Percentiles rank a stretch among this genome's conserved stretches.
These are phyloP conservation scores for Cettia cetti DNA, from an alignment of 2,113 vertebrate species.

Conservation along the genomic window DNA sequence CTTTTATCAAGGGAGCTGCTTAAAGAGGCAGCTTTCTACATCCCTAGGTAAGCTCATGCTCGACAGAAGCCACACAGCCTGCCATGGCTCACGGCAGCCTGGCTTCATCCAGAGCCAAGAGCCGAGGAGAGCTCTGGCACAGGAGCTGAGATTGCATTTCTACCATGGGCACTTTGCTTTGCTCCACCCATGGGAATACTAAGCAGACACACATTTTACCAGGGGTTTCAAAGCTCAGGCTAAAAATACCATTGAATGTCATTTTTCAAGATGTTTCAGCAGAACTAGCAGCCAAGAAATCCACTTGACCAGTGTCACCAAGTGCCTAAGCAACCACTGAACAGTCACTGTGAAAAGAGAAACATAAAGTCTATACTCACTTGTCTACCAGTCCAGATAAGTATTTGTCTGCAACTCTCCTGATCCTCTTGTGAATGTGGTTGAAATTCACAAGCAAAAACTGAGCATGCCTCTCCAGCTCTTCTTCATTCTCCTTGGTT, in stretches of 20 bases:
- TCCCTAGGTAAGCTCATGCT: not conserved
- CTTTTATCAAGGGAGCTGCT: not conserved
- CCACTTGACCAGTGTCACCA: not conserved
- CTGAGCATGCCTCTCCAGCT: slow-evolving; percentile 92
- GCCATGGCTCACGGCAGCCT: not conserved
- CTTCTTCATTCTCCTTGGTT: slow-evolving; percentile 94
- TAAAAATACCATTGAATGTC: not conserved
- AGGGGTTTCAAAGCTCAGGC: not conserved
- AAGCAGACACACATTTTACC: not conserved
- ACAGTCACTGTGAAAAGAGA: not conserved
- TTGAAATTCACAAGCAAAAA: slow-evolving; percentile 96
- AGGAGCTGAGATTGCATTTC: not conserved
- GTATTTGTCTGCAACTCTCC: slow-evolving; percentile 95
- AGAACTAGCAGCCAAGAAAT: not conserved
- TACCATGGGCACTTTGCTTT: not conserved
- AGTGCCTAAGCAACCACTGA: not conserved
- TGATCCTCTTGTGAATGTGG: slow-evolving; percentile 95
- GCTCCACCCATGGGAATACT: not conserved
- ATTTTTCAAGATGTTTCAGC: not conserved
- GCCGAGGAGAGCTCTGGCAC: not conserved
- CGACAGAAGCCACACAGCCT: not conserved
- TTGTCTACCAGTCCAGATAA: slow-evolving; percentile 94
- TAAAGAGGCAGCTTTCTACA: not conserved
- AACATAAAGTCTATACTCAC: slow-evolving; percentile 68
- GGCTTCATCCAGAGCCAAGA: not conserved